Evolutionary conservation across 1,140 invertebrate species (phyloP).

Genomic region (Xylocopa sonorina): DNA sequence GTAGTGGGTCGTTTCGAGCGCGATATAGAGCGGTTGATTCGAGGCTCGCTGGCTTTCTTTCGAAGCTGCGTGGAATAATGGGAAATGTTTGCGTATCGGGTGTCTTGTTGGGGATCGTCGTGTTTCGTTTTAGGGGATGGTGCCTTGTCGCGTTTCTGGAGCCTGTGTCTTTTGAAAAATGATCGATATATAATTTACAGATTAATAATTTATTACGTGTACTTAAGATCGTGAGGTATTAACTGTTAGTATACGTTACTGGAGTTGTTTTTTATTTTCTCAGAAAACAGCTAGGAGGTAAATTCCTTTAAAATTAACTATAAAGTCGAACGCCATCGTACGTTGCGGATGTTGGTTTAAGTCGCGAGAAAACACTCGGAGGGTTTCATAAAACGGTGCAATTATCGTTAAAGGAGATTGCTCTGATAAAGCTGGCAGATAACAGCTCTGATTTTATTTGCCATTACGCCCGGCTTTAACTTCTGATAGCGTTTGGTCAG

Average conservation of each 20-base stretch:
- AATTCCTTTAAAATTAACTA: not conserved
- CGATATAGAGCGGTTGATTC: not conserved
- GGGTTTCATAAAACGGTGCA: not conserved
- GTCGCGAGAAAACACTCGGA: not conserved
- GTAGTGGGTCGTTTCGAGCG: not conserved
- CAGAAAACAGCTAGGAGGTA: not conserved
- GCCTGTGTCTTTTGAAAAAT: too few relatives aligned
- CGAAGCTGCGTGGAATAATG: not conserved
- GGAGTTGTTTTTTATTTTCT: not conserved
- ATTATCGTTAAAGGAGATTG: slow-evolving; percentile 11
- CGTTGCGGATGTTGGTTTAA: not conserved
- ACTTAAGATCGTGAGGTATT: too few relatives aligned
- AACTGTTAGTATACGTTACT: too few relatives aligned
- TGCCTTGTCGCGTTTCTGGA: not conserved
- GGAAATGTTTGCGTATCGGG: not conserved
- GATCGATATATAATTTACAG: too few relatives aligned
- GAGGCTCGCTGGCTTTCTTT: not conserved
- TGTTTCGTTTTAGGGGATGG: too few relatives aligned
- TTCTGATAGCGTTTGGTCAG: not conserved
- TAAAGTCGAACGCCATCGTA: not conserved
- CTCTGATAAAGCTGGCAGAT: not conserved
- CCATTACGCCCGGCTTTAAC: not conserved
- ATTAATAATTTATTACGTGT: too few relatives aligned
- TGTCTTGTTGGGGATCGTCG: not conserved
- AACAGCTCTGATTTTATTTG: slow-evolving; percentile 6